Evolutionary conservation across 2,888 invertebrate species (phyloP).

Genomic region (Helicoverpa assulta): DNA sequence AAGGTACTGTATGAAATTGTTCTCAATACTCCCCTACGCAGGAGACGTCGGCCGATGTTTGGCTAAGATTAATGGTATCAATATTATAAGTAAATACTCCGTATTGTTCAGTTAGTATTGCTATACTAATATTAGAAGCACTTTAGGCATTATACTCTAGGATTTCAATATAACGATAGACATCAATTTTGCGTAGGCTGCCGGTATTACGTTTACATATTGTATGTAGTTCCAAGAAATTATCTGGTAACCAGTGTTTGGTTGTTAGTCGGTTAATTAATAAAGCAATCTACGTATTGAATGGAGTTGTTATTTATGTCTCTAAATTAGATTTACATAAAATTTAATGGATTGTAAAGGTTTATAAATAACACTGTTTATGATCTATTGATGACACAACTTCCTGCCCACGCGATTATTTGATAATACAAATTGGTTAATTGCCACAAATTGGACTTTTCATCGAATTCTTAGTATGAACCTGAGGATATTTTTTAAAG

Average conservation of each 20-base stretch:
- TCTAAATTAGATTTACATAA: not conserved
- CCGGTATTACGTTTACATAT: not conserved
- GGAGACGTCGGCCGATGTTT: conserved; percentile 43
- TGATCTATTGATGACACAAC: too few species aligned
- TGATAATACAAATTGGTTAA: too few species aligned
- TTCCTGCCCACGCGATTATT: not conserved
- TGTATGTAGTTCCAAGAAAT: conserved; percentile 2
- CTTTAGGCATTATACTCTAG: conserved; percentile 48
- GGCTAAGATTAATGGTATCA: conserved; percentile 59
- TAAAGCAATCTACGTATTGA: not conserved
- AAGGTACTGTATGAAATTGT: conserved; percentile 40
- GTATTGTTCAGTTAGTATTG: conserved; percentile 56
- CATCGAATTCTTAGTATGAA: too few species aligned
- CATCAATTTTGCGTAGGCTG: conserved; percentile 7
- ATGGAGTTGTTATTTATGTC: not conserved
- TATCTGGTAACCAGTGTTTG: not conserved
- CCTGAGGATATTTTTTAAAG: not conserved
- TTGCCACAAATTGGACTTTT: too few species aligned
- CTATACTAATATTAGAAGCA: conserved; percentile 47
- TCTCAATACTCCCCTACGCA: conserved; percentile 44
- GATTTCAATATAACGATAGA: conserved; percentile 35
- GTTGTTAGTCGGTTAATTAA: not conserved
- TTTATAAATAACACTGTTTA: too few species aligned
- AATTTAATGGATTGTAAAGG: too few species aligned
- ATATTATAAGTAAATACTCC: conserved; percentile 59